phyloP scores from a whole-genome alignment of 2,888 invertebrate genomes.

The Drosophila yooni region DNA sequence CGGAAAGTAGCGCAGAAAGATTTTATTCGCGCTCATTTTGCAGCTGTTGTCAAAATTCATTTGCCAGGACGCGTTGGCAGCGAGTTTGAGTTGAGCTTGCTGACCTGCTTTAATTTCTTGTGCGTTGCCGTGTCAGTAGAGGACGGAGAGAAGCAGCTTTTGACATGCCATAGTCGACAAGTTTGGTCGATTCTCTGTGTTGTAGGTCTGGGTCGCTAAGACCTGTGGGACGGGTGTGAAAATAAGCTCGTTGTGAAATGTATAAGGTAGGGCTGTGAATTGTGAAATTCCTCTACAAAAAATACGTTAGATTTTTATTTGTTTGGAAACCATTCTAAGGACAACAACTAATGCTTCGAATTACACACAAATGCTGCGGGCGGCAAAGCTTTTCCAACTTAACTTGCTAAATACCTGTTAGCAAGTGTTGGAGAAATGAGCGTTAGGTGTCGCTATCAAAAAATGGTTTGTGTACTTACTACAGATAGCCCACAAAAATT shows the following conservation, averaged over 20 bases:
- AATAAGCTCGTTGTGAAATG: neutral
- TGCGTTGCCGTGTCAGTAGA: constrained; percentile 55
- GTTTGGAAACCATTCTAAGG: neutral
- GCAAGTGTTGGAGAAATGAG: neutral
- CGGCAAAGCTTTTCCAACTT: neutral
- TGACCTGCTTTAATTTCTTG: constrained; percentile 74
- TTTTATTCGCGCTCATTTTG: constrained; percentile 88
- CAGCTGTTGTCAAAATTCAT: constrained; percentile 51
- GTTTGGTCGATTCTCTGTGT: constrained; percentile 69
- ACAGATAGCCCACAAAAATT: neutral
- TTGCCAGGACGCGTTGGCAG: constrained; percentile 7
- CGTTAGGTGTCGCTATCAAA: constrained; percentile 33
- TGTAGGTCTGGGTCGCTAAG: constrained; percentile 58
- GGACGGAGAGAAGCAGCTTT: neutral
- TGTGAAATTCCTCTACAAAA: neutral
- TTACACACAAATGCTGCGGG: neutral
- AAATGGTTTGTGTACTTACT: constrained; percentile 23
- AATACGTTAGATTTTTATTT: neutral
- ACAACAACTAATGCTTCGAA: neutral
- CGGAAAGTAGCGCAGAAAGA: constrained; percentile 90
- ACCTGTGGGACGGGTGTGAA: neutral
- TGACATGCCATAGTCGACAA: constrained; percentile 28
- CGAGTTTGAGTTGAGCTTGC: constrained; percentile 47
- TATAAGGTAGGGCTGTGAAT: neutral
- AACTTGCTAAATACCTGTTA: too few species aligned